Percentiles rank a stretch among this genome's conserved stretches.
Evolutionary conservation across 2,797 vertebrate species (phyloP).

Genomic region (Spinus pinus): DNA sequence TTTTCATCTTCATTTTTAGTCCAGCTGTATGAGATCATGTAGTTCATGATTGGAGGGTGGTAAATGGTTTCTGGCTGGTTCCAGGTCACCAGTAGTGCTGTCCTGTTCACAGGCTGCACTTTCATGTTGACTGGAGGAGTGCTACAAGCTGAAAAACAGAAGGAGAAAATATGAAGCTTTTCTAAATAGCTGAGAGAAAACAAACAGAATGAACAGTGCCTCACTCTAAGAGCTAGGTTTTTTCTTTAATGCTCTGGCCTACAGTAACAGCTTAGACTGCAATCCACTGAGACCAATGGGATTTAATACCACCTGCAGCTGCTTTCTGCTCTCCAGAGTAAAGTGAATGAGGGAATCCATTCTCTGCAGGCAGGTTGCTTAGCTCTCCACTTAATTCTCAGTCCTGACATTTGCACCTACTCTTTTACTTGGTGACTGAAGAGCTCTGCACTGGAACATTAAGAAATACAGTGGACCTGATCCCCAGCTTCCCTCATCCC

Average conservation of each 20-base stretch:
- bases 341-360: not conserved
- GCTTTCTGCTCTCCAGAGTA: constrained; percentile 26
- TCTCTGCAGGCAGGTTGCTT: not conserved
- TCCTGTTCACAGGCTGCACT: constrained; percentile 90
- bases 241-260: constrained; percentile 30
- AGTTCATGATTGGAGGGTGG: constrained; percentile 93
- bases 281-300: constrained; percentile 50
- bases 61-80: constrained; percentile 88
- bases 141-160: constrained; percentile 86
- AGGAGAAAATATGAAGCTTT: not conserved
- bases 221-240: not conserved
- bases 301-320: constrained; percentile 60
- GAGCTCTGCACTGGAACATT: not conserved
- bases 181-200: not conserved
- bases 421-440: not conserved
- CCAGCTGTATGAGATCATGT: constrained; percentile 97
- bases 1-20: constrained; percentile 93
- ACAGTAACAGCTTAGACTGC: constrained; percentile 16
- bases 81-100: constrained; percentile 90
- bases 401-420: not conserved
- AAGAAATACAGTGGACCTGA: not conserved
- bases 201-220: not conserved
- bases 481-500: not conserved
- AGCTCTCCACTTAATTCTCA: not conserved
- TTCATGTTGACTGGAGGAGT: constrained; percentile 95